Base-by-base conservation (phyloP, 2,113 vertebrate species). In the Actinemys pallida region DNA sequence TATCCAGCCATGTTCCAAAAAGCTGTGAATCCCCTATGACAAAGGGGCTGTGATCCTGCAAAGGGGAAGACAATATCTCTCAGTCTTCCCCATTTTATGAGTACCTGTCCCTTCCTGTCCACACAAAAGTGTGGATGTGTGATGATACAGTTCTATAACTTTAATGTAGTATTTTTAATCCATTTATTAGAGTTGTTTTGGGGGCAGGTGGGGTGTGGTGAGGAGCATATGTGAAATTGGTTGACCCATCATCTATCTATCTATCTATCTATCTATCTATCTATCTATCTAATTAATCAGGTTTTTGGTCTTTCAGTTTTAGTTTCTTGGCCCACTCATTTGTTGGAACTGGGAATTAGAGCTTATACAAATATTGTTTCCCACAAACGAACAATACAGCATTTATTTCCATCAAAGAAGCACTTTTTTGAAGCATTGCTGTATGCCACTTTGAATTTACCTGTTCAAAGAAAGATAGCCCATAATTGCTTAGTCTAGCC, bases 381-480 rank as follows among this genome's bases (percentile, higher is more conserved):
- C 14, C 53, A 39, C 6, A 86, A 92, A 89, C 4, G 19, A 45
- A 52, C 91, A 92, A 5, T n/a, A 5, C 10, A 93, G 56, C 0
- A n/a, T 16, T 69, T 86, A 80, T 81, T 92, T 86, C 13, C 65
- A 39, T 85, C 35, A 45, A 8, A 31, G 10, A 35, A 14, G 47
- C 31, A n/a, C 25, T 39, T 86, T 91, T 78, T 89, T 45, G 56
- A 94, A 96, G 76, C 9, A 89, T 8, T 81, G 1, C 22, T 81
- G 65, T 90, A 14, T 57, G 72, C 17, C 45, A 72, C 56, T 42
- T 9, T 24, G 54, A 81, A 47, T 54, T 83, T 59, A 92, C 12
- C 9, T 82, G n/a, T 76, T 22, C 49, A 95, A 97, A 95, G 92
- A 94, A 92, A 95, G 81, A 88, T 49, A 87, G 83, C 62, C 83